Evolutionary conservation across 2,113 vertebrate species (phyloP).

Genomic region (Cyprinodon tularosa): DNA sequence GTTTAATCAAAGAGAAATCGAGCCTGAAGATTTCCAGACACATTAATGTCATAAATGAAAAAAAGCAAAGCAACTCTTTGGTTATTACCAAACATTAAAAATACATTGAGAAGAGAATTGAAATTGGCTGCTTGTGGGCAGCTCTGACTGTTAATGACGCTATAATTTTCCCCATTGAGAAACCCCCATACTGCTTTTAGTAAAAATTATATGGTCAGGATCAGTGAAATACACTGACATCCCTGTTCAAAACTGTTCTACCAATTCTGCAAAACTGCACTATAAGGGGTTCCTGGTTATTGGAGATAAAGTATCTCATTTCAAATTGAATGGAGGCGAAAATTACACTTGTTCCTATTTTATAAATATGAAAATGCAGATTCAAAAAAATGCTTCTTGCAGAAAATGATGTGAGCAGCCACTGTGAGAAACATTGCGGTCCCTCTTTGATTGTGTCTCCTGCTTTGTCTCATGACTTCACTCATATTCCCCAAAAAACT

Average conservation of each 20-base stretch:
- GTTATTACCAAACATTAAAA: slow-evolving; percentile 57
- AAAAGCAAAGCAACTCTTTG: slow-evolving; percentile 7
- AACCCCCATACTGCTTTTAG: slow-evolving; percentile 11
- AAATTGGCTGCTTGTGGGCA: slow-evolving; percentile 27
- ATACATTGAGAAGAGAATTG: slow-evolving; percentile 34
- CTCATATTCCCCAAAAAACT: slow-evolving; percentile 26
- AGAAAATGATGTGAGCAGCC: slow-evolving; percentile 12
- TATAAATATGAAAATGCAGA: slow-evolving; percentile 33
- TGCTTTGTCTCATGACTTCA: slow-evolving; percentile 20
- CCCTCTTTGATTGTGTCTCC: slow-evolving; percentile 35
- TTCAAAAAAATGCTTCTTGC: not conserved
- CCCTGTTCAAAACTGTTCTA: slow-evolving; percentile 16
- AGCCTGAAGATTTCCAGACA: slow-evolving; percentile 24
- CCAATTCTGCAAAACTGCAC: slow-evolving; percentile 1
- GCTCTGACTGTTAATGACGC: slow-evolving; percentile 37
- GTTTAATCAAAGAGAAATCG: slow-evolving; percentile 41
- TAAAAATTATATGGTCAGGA: slow-evolving; percentile 25
- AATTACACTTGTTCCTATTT: slow-evolving; percentile 42
- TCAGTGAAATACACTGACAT: slow-evolving; percentile 39
- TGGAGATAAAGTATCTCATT: slow-evolving; percentile 47
- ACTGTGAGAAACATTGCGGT: slow-evolving; percentile 33
- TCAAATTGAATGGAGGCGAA: slow-evolving; percentile 33
- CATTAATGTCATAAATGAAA: slow-evolving; percentile 30
- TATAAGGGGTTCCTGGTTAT: slow-evolving; percentile 13
- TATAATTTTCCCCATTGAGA: slow-evolving; percentile 29